Evolutionary conservation across 2,797 vertebrate species (phyloP).

Genomic region (Gymnoscopelus braueri): DNA sequence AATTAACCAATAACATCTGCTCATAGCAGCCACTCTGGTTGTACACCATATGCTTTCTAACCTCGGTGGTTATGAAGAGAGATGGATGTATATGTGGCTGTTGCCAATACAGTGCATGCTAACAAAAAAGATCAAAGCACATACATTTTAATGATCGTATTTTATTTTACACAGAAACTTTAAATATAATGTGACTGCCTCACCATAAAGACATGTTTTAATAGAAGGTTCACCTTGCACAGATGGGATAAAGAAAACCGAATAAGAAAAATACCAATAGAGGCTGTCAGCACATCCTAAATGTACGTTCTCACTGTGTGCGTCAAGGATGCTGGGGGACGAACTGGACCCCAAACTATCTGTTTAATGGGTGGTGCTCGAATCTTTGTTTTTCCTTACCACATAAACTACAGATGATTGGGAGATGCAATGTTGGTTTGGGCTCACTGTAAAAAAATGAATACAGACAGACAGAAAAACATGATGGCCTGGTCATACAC

Average conservation of each 20-base stretch:
- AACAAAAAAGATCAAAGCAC: constrained; percentile 31
- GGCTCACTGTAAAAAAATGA: no score
- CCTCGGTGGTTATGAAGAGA: constrained; percentile 27
- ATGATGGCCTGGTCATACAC: no score
- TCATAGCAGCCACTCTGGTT: constrained; percentile 49
- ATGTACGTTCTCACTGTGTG: no score
- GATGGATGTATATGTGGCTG: constrained; percentile 34
- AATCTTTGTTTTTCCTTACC: no score
- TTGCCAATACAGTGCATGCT: constrained; percentile 35
- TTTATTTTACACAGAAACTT: constrained; percentile 1
- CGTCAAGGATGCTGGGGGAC: no score
- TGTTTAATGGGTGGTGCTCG: no score
- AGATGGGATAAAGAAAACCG: constrained; percentile 37
- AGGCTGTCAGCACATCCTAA: constrained; percentile 67
- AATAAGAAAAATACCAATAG: constrained; percentile 64
- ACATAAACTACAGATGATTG: no score
- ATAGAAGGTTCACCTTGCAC: constrained; percentile 33
- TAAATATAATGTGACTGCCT: constrained; percentile 12
- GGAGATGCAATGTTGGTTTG: no score
- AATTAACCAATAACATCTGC: constrained; percentile 77
- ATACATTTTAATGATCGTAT: constrained; percentile 28
- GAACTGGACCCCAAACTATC: no score
- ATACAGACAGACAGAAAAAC: no score
- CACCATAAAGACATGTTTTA: constrained; percentile 40
- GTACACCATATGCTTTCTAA: constrained; percentile 59